Percentiles rank a stretch among this genome's conserved stretches.
Conservation (phyloP, 2,797 vertebrate species). For the Novumbra hubbsi region DNA sequence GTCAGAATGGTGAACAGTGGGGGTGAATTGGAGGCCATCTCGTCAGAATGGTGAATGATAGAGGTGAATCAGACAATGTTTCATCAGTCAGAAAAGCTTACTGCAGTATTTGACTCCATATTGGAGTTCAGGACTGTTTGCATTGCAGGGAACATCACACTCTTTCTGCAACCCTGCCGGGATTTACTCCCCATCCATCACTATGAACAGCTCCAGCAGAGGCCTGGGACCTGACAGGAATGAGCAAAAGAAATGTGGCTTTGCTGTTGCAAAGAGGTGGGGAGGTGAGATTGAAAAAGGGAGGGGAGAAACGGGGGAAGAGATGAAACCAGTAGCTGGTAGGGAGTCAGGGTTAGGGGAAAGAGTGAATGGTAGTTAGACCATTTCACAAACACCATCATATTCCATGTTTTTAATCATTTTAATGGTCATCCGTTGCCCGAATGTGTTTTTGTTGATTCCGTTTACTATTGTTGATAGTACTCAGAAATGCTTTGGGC, state of each 20-base stretch:
- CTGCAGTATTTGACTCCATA: slow-evolving; percentile 13
- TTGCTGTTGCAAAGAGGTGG: neutral
- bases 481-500: neutral
- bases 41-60: neutral
- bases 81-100: neutral
- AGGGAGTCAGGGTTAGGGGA: slow-evolving; percentile 6
- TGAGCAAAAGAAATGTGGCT: too few relatives aligned
- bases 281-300: neutral
- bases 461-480: neutral
- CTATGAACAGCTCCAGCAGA: slow-evolving; percentile 16
- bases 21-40: neutral
- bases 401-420: neutral
- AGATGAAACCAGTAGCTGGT: neutral
- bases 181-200: slow-evolving; percentile 35
- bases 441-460: neutral
- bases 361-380: slow-evolving; percentile 12
- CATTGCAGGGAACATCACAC: slow-evolving; percentile 28
- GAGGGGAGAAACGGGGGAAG: neutral
- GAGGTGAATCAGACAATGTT: neutral
- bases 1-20: neutral
- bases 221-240: slow-evolving; percentile 9
- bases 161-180: slow-evolving; percentile 29
- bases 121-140: slow-evolving; percentile 35
- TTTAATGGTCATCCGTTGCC: slow-evolving; percentile 1
- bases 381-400: neutral